Evolutionary conservation across 2,888 invertebrate species (phyloP).

Genomic region (Antheraea assamensis): DNA sequence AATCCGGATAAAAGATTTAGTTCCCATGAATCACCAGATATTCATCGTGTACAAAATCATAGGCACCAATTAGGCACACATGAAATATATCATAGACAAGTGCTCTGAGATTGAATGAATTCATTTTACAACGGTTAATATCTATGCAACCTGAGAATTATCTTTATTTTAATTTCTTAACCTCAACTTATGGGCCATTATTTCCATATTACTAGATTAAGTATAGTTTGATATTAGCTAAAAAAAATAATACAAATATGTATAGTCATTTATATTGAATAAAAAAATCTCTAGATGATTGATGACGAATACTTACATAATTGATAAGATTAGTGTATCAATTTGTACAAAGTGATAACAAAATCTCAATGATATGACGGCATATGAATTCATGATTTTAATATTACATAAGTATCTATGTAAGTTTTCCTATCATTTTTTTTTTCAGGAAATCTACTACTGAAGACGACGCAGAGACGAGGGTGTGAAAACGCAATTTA

Average conservation of each 20-base stretch:
- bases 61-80: too few species aligned
- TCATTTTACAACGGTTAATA: too few species aligned
- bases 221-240: too few species aligned
- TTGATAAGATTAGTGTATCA: conserved; percentile 9
- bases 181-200: too few species aligned
- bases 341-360: conserved; percentile 9
- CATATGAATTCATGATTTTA: not conserved
- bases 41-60: too few species aligned
- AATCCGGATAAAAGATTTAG: too few species aligned
- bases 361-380: not conserved
- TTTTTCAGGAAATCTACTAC: conserved; percentile 81
- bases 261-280: not conserved
- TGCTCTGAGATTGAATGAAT: too few species aligned
- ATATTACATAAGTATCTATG: not conserved
- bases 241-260: not conserved
- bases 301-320: not conserved
- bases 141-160: too few species aligned
- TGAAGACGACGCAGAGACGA: conserved; percentile 79
- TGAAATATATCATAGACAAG: too few species aligned
- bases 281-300: not conserved
- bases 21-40: too few species aligned
- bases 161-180: too few species aligned
- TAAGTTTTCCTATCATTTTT: conserved; percentile 22
- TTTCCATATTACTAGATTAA: too few species aligned
- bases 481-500: conserved; percentile 58